A percentile compares a stretch with the other conserved stretches of the same genome.
Evolutionary conservation across 2,113 vertebrate species (phyloP).

Genomic region (human (Homo sapiens)): DNA sequence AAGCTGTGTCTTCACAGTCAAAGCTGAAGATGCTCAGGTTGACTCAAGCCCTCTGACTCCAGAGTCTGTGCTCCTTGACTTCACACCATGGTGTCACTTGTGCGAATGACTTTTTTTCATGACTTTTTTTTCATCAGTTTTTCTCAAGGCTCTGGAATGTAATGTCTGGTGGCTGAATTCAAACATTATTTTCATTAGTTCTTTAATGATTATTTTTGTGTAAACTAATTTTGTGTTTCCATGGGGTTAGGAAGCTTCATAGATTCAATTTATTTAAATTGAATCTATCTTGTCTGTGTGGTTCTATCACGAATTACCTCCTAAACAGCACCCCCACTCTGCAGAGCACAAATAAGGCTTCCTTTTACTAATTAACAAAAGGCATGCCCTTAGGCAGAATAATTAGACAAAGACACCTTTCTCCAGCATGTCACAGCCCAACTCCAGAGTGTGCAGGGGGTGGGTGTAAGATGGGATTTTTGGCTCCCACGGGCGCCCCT

Average conservation of each 20-base stretch:
- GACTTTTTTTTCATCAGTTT: not conserved
- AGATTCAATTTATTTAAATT: not conserved
- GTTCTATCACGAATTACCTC: not conserved
- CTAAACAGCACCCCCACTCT: not conserved
- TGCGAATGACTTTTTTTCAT: not conserved
- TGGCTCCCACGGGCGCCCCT: too few species aligned
- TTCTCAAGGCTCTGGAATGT: not conserved
- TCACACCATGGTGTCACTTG: not conserved
- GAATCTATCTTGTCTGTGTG: not conserved
- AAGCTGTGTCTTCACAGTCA: not conserved
- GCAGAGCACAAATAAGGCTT: not conserved
- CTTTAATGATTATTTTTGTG: not conserved
- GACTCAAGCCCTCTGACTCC: not conserved
- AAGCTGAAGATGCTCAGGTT: not conserved
- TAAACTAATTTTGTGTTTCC: not conserved
- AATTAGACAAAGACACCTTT: not conserved
- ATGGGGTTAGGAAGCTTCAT: not conserved
- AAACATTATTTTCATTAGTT: not conserved
- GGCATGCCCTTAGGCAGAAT: not conserved
- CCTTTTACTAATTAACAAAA: not conserved
- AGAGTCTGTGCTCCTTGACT: not conserved
- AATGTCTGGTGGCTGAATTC: not conserved
- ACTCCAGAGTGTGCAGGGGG: fast-evolving
- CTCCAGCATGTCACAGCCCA: not conserved
- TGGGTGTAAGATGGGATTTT: not conserved